Conservation (phyloP, 1,140 invertebrate genomes). For the Lepidotrigona ventralis region DNA sequence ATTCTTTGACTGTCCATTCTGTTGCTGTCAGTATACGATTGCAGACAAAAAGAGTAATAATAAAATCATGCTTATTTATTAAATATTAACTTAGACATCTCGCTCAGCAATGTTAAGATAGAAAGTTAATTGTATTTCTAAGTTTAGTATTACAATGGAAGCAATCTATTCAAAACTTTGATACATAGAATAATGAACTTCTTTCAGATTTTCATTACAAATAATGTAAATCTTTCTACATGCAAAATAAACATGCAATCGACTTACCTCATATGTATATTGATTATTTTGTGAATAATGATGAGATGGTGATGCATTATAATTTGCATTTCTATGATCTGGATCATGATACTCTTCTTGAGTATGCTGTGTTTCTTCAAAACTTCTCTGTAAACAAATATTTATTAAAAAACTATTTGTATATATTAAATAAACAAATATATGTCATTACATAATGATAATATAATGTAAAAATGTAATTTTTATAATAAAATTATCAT, state of each 20-base stretch:
- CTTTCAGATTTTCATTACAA: conserved; percentile 17
- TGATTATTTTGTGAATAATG: conserved; percentile 76
- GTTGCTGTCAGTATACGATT: conserved; percentile 64
- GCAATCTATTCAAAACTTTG: conserved; percentile 29
- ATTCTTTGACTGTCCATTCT: conserved; percentile 71
- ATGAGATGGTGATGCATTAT: conserved; percentile 73
- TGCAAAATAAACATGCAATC: conserved; percentile 9
- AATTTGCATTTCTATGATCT: conserved; percentile 79
- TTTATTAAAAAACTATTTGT: not conserved
- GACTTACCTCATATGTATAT: conserved; percentile 75
- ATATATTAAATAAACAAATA: not conserved
- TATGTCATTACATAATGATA: conserved; percentile 3
- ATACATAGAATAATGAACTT: conserved; percentile 28
- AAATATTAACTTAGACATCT: conserved; percentile 38
- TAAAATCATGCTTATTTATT: conserved; percentile 37
- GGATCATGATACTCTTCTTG: conserved; percentile 76
- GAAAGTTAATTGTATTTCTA: conserved; percentile 21
- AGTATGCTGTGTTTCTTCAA: conserved; percentile 67
- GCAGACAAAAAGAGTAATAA: conserved; percentile 39
- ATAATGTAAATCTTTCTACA: conserved; percentile 37
- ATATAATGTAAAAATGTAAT: conserved; percentile 15
- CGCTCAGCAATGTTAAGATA: conserved; percentile 24
- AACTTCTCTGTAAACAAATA: conserved; percentile 71
- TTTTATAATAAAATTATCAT: conserved; percentile 5
- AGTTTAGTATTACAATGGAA: conserved; percentile 22